Conservation (phyloP, 2,797 vertebrate species). For the Ctenopoma multispine region DNA sequence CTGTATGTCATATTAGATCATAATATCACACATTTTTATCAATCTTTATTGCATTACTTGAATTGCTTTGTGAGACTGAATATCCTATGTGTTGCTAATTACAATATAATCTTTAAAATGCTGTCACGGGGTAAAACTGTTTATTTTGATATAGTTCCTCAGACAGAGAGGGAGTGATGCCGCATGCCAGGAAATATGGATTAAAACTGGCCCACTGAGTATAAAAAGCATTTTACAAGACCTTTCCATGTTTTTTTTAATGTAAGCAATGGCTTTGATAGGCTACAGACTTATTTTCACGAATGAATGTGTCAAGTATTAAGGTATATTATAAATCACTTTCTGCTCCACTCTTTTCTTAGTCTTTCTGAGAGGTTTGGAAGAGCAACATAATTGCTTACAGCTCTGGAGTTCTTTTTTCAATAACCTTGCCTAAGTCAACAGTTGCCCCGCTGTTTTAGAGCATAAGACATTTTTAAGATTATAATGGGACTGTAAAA, state of each 20-base stretch:
- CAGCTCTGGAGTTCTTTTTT: constrained; percentile 56
- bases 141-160: constrained; percentile 72
- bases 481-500: constrained; percentile 69
- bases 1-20: constrained; percentile 47
- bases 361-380: constrained; percentile 51
- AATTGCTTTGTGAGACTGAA: constrained; percentile 47
- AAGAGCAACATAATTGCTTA: constrained; percentile 59
- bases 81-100: constrained; percentile 46
- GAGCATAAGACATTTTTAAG: constrained; percentile 63
- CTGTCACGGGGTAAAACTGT: constrained; percentile 55
- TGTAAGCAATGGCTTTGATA: constrained; percentile 69
- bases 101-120: constrained; percentile 41
- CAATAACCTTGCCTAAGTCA: constrained; percentile 68
- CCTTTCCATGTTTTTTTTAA: constrained; percentile 64
- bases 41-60: constrained; percentile 46
- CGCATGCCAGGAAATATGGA: constrained; percentile 77
- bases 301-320: constrained; percentile 76
- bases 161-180: constrained; percentile 39
- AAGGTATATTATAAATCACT: constrained; percentile 78
- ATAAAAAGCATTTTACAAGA: constrained; percentile 61
- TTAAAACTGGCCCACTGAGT: constrained; percentile 64
- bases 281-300: constrained; percentile 76
- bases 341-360: constrained; percentile 41
- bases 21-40: constrained; percentile 45
- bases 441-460: constrained; percentile 67